Conservation (phyloP, 2,113 vertebrate species). For the Syrmaticus mikado region DNA sequence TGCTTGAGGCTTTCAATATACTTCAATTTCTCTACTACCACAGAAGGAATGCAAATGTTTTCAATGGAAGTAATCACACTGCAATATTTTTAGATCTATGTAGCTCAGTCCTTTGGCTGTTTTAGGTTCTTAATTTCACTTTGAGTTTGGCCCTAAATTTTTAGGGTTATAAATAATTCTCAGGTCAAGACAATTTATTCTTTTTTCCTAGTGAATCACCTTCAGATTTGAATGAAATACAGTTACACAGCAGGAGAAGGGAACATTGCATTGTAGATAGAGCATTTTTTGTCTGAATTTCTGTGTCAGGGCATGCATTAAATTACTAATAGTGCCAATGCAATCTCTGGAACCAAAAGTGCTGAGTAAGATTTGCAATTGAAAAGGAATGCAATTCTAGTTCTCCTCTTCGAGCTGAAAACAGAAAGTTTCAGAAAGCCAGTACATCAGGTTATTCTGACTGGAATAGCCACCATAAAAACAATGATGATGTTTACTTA, state of each 20-base stretch:
- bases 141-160: not conserved
- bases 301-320: not conserved
- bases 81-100: not conserved
- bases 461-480: not conserved
- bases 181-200: not conserved
- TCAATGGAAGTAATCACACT: not conserved
- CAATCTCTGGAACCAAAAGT: not conserved
- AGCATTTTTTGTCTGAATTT: not conserved
- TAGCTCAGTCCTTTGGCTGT: not conserved
- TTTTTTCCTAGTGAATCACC: not conserved
- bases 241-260: not conserved
- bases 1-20: not conserved
- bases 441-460: not conserved
- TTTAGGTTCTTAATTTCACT: not conserved
- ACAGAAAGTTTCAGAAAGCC: not conserved
- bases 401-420: not conserved
- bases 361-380: not conserved
- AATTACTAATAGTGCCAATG: constrained; percentile 1
- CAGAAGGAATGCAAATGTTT: not conserved
- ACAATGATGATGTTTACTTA: not conserved
- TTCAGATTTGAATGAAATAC: constrained; percentile 14
- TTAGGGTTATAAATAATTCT: not conserved
- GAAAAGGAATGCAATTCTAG: not conserved
- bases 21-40: not conserved
- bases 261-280: not conserved